Evolutionary conservation across 2,113 vertebrate species (phyloP), one percentile per base, ranked within the genome.

Genomic region (Ammodytes dubius): DNA sequence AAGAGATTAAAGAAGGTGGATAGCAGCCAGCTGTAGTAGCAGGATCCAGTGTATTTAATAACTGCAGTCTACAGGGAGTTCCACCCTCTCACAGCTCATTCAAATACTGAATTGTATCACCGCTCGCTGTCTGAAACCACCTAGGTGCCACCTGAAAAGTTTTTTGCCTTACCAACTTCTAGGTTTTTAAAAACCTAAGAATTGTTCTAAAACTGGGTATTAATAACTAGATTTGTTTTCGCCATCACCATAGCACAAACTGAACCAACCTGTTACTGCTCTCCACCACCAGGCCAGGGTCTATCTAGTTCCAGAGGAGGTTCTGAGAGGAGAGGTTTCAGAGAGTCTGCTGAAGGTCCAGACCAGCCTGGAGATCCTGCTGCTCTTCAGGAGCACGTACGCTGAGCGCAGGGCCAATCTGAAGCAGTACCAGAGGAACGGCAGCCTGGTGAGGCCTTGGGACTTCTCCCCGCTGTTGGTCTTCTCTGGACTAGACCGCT

Each of bases 281-380:
- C 12, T 78, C 49, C 15, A 27, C 49, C 19, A 50, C 64, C 74
- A 99, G 98, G 96, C 97, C 0, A 84, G 76, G 35, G 7, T 37
- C 19, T 97, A 95, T 84, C 89, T 99, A 6, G 94, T 74, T 78
- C 95, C 96, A 35, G 97, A 97, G 40, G 97, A 99, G 9, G 74
- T 99, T 37, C 91, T 99, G 88, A 97, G 92, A 90, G 96, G 94
- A 17, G 98, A 99, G 39, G 17, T 91, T 11, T 92, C 94, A 13
- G 97, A 99, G 79, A 96, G 95, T 86, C 91, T 97, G 83, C 74
- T 81, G 56, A 97, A 94, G 81, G 95, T 99, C 49, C 93, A 94
- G 7, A 92, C 82, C 0, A 93, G 91, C 46, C 19, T 94, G 9
- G 91, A 96, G 35, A 91, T 95, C 72, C 88, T 99, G 64, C 90